Conservation (phyloP, 1,140 invertebrate species). For the Zaprionus ornatus region DNA sequence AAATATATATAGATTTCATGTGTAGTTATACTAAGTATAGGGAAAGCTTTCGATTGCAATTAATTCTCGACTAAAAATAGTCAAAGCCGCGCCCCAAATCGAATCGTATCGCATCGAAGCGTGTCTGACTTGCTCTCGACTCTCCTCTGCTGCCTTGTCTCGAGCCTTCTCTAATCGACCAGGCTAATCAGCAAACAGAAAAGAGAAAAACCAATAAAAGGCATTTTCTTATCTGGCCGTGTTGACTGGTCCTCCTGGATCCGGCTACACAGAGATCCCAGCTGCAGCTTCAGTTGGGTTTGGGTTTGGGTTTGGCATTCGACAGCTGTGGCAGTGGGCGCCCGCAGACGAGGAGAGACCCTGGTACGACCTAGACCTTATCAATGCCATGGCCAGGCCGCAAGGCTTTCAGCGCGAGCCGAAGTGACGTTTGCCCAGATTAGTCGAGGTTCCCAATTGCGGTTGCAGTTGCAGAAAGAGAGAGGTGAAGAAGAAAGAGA, state of each 20-base stretch:
- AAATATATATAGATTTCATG: neutral
- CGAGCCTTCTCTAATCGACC: conserved; percentile 38
- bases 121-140: neutral
- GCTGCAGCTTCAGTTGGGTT: neutral
- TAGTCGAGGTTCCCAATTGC: neutral
- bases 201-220: conserved; percentile 74
- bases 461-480: neutral
- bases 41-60: conserved; percentile 5
- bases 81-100: conserved; percentile 40
- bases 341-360: conserved; percentile 32
- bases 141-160: conserved; percentile 5
- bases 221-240: conserved; percentile 70
- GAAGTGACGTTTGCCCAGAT: conserved; percentile 50
- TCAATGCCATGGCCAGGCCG: conserved; percentile 32
- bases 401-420: conserved; percentile 18
- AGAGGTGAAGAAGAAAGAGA: neutral
- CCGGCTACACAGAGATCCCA: neutral
- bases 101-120: neutral
- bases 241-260: conserved; percentile 5
- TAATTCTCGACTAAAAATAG: conserved; percentile 4
- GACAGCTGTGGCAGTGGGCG: conserved; percentile 56
- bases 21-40: neutral
- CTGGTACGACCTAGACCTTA: conserved; percentile 59
- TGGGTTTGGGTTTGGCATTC: conserved; percentile 26
- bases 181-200: conserved; percentile 68